phyloP scores from a whole-genome alignment of 2,113 vertebrate genomes.

The Oxyura jamaicensis region DNA sequence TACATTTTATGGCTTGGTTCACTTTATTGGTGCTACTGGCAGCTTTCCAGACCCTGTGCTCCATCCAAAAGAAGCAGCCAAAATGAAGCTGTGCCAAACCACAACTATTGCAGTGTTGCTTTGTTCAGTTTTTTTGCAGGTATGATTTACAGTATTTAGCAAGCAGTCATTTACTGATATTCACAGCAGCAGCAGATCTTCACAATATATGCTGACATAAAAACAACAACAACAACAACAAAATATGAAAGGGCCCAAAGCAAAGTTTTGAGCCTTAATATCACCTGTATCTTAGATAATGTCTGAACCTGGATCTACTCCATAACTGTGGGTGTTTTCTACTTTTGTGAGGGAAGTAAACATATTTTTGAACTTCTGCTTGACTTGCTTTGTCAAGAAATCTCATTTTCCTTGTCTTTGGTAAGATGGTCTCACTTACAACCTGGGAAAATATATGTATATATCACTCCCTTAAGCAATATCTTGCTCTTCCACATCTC shows the following conservation, averaged over 20 bases:
- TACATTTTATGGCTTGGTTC: constrained; percentile 7
- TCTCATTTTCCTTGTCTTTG: neutral
- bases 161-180: neutral
- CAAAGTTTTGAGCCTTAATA: neutral
- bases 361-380: neutral
- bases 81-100: constrained; percentile 33
- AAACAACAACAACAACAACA: neutral
- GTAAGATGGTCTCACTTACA: neutral
- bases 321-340: neutral
- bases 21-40: constrained; percentile 14
- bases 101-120: neutral
- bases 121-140: constrained; percentile 27
- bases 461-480: neutral
- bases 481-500: neutral
- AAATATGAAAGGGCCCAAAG: neutral
- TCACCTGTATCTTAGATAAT: neutral
- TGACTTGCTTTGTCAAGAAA: neutral
- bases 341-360: neutral
- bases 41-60: neutral
- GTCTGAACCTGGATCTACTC: neutral
- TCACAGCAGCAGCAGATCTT: neutral
- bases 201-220: neutral
- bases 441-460: too few species aligned
- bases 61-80: neutral
- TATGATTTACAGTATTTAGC: constrained; percentile 11